Evolutionary conservation across 92 coral and sea anemone genomes (phyloP).

Genomic region (Muricea muricata): DNA sequence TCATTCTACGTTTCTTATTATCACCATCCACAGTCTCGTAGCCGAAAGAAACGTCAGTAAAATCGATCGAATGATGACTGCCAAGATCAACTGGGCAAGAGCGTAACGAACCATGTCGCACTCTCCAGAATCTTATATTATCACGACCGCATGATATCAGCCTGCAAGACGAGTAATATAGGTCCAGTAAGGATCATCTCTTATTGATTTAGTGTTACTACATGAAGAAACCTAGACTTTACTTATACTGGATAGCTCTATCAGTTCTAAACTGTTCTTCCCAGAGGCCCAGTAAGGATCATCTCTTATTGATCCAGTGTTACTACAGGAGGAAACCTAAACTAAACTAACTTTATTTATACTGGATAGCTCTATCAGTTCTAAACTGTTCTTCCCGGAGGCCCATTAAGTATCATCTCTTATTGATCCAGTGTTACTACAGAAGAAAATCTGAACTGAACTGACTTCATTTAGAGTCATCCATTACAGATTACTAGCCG

Average conservation of each 20-base stretch:
- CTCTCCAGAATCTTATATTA: slow-evolving; percentile 96
- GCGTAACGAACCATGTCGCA: slow-evolving; percentile 88
- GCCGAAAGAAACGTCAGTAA: slow-evolving; percentile 90
- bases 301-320: neutral
- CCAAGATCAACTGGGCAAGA: slow-evolving; percentile 96
- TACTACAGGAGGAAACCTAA: neutral
- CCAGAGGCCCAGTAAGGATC: too few species aligned
- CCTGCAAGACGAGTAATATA: slow-evolving; percentile 48
- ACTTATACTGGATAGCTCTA: neutral
- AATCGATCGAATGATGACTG: slow-evolving; percentile 70
- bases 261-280: neutral
- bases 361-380: too few species aligned
- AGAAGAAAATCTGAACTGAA: too few species aligned
- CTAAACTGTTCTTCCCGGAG: too few species aligned
- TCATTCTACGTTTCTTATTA: slow-evolving; percentile 76
- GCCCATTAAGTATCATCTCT: too few species aligned
- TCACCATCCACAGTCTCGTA: slow-evolving; percentile 60
- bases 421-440: too few species aligned
- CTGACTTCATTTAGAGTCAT: too few species aligned
- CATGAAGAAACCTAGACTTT: neutral
- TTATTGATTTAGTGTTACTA: neutral
- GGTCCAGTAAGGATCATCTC: neutral
- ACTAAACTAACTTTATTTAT: too few species aligned
- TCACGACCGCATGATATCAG: slow-evolving; percentile 94
- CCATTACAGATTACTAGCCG: too few species aligned